phyloP scores from a whole-genome alignment of 1,140 invertebrate genomes.

The Thereuonema tuberculata region DNA sequence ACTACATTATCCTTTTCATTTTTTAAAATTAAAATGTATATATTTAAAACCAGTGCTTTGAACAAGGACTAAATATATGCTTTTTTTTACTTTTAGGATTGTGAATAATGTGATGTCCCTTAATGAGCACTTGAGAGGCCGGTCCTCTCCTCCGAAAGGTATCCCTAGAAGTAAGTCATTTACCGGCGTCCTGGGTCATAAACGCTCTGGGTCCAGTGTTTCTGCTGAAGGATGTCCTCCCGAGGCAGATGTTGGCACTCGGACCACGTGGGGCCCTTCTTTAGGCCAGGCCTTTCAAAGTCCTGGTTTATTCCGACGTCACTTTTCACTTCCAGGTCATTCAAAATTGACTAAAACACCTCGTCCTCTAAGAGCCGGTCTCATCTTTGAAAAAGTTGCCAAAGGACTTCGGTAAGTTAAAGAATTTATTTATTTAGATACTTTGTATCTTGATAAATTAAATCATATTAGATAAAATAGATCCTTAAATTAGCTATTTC shows the following conservation, averaged over 20 bases:
- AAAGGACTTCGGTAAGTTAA: conserved; percentile 30
- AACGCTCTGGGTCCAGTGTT: background rate
- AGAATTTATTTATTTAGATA: background rate
- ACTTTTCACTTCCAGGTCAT: conserved; percentile 16
- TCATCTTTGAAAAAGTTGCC: conserved; percentile 31
- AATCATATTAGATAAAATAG: no score
- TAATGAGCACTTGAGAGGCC: no score
- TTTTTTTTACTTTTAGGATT: no score
- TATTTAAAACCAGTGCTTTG: no score
- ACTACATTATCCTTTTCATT: no score
- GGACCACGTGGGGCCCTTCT: conserved; percentile 1
- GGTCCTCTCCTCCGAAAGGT: no score
- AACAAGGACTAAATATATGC: no score
- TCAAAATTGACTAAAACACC: conserved; percentile 33
- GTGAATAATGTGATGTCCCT: no score
- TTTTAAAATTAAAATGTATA: no score
- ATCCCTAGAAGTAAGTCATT: conserved; percentile 9
- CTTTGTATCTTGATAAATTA: no score
- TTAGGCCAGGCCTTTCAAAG: background rate
- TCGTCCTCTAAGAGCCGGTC: conserved; percentile 27
- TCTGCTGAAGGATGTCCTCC: background rate
- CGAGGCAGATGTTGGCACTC: conserved; percentile 1
- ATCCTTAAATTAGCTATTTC: no score
- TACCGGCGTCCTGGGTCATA: conserved; percentile 1
- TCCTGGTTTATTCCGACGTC: background rate